phyloP scores from a whole-genome alignment of 2,113 vertebrate species.

The Poeciliopsis turrubarensis region DNA sequence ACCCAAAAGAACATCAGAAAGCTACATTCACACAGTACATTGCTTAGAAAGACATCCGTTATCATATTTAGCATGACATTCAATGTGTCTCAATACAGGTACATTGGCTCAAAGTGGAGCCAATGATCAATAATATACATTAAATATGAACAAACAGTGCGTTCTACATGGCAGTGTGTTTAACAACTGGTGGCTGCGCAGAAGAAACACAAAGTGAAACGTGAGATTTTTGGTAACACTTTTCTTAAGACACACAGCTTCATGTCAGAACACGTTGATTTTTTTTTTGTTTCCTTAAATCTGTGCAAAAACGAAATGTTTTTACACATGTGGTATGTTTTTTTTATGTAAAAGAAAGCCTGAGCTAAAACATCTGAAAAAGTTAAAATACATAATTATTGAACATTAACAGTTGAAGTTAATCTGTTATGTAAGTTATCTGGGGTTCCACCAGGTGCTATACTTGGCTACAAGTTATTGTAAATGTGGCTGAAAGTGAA shows the following conservation, averaged over 20 bases:
- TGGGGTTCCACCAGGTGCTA: neutral
- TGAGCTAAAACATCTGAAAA: neutral
- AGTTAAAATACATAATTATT: neutral
- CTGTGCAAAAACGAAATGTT: neutral
- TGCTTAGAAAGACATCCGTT: conserved; percentile 45
- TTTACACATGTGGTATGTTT: neutral
- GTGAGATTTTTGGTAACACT: conserved; percentile 18
- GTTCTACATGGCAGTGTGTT: neutral
- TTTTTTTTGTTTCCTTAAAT: neutral
- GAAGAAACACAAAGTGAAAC: conserved; percentile 9
- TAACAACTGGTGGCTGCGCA: conserved; percentile 7
- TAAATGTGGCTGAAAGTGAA: neutral
- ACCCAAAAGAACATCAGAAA: conserved; percentile 15
- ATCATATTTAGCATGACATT: conserved; percentile 57
- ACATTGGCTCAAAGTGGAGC: conserved; percentile 9
- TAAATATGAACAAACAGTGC: conserved; percentile 5
- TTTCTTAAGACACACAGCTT: conserved; percentile 40
- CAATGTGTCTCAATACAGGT: conserved; percentile 56
- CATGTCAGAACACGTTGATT: neutral
- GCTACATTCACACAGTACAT: conserved; percentile 35
- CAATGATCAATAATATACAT: conserved; percentile 3
- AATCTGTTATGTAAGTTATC: neutral
- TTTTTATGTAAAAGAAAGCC: neutral
- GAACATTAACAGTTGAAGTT: neutral
- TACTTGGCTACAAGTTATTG: neutral